These are phyloP conservation scores for Antheraea mylitta DNA, from an alignment of 1,140 invertebrate genomes.

Conservation along the genomic window DNA sequence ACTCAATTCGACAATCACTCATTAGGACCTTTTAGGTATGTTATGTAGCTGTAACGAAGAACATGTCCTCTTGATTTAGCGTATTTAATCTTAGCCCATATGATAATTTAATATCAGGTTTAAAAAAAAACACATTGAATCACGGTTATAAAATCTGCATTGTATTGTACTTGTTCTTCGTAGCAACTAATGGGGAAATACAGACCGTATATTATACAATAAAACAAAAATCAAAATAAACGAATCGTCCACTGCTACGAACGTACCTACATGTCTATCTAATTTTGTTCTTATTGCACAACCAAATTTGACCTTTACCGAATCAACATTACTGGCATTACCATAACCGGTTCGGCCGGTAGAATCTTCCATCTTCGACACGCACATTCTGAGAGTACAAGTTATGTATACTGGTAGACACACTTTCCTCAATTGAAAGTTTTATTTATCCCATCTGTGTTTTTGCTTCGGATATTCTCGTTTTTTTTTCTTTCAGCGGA, in stretches of 20 bases:
- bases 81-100: too few species aligned
- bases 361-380: slow-evolving; percentile 15
- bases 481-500: too few species aligned
- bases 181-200: too few species aligned
- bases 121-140: too few species aligned
- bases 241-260: background rate
- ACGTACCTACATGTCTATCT: background rate
- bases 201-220: too few species aligned
- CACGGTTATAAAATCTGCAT: too few species aligned
- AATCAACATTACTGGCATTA: slow-evolving; percentile 19
- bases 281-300: slow-evolving; percentile 15
- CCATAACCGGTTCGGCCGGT: slow-evolving; percentile 23
- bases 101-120: too few species aligned
- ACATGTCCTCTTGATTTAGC: too few species aligned
- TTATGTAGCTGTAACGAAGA: too few species aligned
- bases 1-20: too few species aligned
- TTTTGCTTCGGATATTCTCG: background rate
- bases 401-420: background rate
- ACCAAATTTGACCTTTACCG: slow-evolving; percentile 20
- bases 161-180: too few species aligned
- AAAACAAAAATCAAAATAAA: slow-evolving; percentile 1
- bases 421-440: background rate
- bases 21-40: too few species aligned
- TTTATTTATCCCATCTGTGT: background rate
- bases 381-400: slow-evolving; percentile 2